phyloP scores from a whole-genome alignment of 1,140 invertebrate species.

The Conopomorpha cramerella region DNA sequence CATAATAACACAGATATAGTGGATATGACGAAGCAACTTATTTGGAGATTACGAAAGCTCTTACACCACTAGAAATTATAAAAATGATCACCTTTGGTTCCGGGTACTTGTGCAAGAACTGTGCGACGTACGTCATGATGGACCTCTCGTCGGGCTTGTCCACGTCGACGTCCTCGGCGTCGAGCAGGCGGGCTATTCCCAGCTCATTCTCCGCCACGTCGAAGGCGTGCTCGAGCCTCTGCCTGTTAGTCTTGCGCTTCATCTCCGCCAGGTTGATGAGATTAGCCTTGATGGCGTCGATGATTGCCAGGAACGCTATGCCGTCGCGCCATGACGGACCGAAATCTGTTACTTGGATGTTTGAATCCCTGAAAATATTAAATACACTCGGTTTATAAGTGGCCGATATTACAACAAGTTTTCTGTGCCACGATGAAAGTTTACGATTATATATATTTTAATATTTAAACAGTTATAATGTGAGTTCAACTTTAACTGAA shows the following conservation, averaged over 20 bases:
- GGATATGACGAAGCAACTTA: too few relatives aligned
- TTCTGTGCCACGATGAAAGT: too few relatives aligned
- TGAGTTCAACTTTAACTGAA: too few relatives aligned
- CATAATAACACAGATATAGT: too few relatives aligned
- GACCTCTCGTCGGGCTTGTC: slow-evolving; percentile 97
- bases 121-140: slow-evolving; percentile 99
- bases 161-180: slow-evolving; percentile 97
- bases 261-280: slow-evolving; percentile 86
- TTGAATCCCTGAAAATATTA: slow-evolving; percentile 82
- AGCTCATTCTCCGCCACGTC: slow-evolving; percentile 89
- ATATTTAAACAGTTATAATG: too few relatives aligned
- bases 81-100: slow-evolving; percentile 72
- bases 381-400: too few relatives aligned
- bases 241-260: slow-evolving; percentile 75
- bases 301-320: slow-evolving; percentile 93
- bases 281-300: slow-evolving; percentile 93
- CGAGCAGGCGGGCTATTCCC: slow-evolving; percentile 89
- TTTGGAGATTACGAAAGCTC: too few relatives aligned
- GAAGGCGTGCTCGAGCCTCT: slow-evolving; percentile 91
- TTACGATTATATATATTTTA: too few relatives aligned
- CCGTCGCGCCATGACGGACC: slow-evolving; percentile 97
- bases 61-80: too few relatives aligned
- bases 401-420: too few relatives aligned
- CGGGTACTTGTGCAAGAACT: slow-evolving; percentile 95
- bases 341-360: slow-evolving; percentile 92